A percentile compares a stretch with the other conserved stretches of the same genome.
These are phyloP conservation scores for Empidonax alnorum DNA, from an alignment of 2,113 vertebrate genomes.

Conservation along the genomic window DNA sequence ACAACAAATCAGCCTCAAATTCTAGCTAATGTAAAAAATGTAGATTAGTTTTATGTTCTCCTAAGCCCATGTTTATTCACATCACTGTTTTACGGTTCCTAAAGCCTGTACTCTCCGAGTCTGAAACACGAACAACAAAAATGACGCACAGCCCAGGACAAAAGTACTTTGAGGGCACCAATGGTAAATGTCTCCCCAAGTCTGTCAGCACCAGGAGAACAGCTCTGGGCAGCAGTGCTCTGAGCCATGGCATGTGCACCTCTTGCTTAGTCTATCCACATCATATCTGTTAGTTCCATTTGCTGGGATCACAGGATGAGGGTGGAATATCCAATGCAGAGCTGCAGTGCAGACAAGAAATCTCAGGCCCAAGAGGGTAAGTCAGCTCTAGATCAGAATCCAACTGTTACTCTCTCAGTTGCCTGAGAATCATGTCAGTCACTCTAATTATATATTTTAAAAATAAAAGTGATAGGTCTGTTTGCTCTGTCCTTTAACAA, in stretches of 20 bases:
- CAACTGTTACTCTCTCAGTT: not conserved
- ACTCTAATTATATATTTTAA: not conserved
- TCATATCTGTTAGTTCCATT: not conserved
- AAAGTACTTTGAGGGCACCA: not conserved
- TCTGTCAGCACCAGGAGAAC: not conserved
- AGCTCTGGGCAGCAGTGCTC: not conserved
- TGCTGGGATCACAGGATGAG: not conserved
- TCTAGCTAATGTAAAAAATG: not conserved
- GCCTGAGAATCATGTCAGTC: not conserved
- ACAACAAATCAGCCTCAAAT: not conserved
- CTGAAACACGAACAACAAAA: not conserved
- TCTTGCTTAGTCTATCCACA: not conserved
- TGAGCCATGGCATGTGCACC: not conserved
- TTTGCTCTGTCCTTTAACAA: slow-evolving; percentile 26
- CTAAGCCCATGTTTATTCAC: not conserved
- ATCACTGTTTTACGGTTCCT: not conserved
- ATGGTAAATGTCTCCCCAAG: not conserved
- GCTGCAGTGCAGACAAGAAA: not conserved
- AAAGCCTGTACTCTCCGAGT: not conserved
- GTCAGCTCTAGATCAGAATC: not conserved
- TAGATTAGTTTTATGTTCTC: not conserved
- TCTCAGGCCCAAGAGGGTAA: not conserved
- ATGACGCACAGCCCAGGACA: accelerated
- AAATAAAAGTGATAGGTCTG: not conserved
- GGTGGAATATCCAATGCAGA: not conserved